Evolutionary conservation across 2,888 invertebrate genomes (phyloP), one percentile per base, ranked within the genome.

Genomic region (Syrphus vitripennis): DNA sequence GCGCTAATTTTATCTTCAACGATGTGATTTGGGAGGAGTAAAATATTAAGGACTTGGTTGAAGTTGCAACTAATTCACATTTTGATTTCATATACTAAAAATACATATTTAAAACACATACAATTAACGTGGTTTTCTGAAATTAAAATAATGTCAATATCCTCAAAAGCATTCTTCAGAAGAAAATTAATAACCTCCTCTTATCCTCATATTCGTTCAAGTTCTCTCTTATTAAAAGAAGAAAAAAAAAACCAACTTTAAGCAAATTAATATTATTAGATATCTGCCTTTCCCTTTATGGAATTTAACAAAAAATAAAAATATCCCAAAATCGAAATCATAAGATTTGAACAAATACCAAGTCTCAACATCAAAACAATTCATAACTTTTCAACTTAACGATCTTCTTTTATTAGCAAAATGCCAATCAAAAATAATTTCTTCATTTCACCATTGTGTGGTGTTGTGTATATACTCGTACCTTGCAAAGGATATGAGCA

Each of bases 341-440:
- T 40, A 19, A 67, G 65, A 40, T 76, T 59, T 84, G 59, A 76
- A 72, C 76, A 84, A 84, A 84, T 81, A 84, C 84, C 76, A 69
- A 84, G 81, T 84, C 67, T 86, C 82, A 82, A 86, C 77, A 86
- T 86, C 82, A 86, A 86, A 86, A 86, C 81, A 81, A 86, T 82
- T 86, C 82, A 86, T 86, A 86, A 86, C 81, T 82, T 82, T 81
- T 81, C 82, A 86, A 86, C 86, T 86, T 74, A 78, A 86, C 86
- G 82, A 82, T 82, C 82, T 81, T 82, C 82, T 86, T 86, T 82
- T 86, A 86, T 86, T 86, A 86, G 86, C 72, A 77, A 86, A 86
- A 86, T 86, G 86, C 82, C 86, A 86, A 86, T 86, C 86, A 86
- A 86, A 86, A 86, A 86, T 86, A 77, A 86, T 86, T 86, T 86